phyloP scores from a whole-genome alignment of 2,888 invertebrate genomes.

The Lampropteryx suffumata region DNA sequence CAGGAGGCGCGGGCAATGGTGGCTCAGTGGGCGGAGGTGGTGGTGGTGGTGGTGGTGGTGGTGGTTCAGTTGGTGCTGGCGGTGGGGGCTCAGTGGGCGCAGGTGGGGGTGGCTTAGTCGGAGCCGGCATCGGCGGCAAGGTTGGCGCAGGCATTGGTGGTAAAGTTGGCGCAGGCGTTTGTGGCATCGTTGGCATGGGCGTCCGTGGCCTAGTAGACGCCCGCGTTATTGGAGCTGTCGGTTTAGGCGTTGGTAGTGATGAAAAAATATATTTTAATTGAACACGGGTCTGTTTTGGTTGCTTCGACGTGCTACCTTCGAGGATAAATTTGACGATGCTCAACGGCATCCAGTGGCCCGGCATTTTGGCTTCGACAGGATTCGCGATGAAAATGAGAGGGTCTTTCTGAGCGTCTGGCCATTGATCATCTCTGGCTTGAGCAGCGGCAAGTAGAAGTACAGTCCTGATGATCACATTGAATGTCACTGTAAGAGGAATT shows the following conservation, averaged over 20 bases:
- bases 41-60: neutral
- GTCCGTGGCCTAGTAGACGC: conserved; percentile 21
- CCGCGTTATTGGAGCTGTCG: too few species aligned
- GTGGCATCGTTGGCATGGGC: neutral
- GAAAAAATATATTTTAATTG: neutral
- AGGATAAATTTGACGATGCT: conserved; percentile 56
- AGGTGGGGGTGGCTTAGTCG: neutral
- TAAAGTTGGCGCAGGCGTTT: neutral
- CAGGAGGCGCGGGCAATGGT: neutral
- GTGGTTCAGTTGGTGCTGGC: neutral
- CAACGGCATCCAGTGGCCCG: conserved; percentile 62
- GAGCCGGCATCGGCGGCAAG: neutral
- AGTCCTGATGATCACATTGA: conserved; percentile 23
- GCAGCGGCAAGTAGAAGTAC: conserved; percentile 17
- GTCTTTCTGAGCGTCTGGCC: conserved; percentile 36
- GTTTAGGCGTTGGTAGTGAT: neutral
- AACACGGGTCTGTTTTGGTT: neutral
- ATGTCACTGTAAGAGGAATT: conserved; percentile 34
- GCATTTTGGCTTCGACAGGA: conserved; percentile 60
- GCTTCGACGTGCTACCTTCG: conserved; percentile 32
- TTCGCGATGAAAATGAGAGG: conserved; percentile 54
- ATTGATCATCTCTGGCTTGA: conserved; percentile 22
- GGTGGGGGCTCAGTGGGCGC: neutral
- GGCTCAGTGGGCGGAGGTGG: neutral
- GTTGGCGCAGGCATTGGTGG: neutral